These are phyloP conservation scores for Botia almorhae DNA, from an alignment of 2,797 vertebrate genomes.

Conservation along the genomic window DNA sequence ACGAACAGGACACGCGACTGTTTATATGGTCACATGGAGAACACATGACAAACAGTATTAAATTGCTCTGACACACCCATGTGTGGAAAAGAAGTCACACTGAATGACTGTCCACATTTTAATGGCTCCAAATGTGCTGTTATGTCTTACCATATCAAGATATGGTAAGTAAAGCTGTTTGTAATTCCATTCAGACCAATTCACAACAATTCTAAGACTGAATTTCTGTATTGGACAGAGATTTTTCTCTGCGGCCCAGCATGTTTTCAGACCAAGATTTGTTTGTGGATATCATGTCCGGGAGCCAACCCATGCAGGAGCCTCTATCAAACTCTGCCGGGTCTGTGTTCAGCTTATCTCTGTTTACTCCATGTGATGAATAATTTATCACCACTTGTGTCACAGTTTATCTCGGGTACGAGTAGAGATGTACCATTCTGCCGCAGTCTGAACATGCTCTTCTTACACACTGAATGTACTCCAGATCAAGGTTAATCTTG, in stretches of 20 bases:
- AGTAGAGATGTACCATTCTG: neutral
- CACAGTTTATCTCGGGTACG: constrained; percentile 47
- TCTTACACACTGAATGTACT: neutral
- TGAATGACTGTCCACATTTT: constrained; percentile 7
- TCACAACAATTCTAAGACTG: neutral
- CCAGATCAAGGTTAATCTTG: constrained; percentile 1
- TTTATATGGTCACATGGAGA: constrained; percentile 1
- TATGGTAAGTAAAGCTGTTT: constrained; percentile 3
- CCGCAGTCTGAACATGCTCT: neutral
- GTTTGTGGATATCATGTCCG: constrained; percentile 26
- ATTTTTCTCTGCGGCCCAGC: neutral
- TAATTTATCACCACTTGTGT: constrained; percentile 75
- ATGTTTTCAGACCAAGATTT: neutral
- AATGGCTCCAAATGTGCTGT: no score
- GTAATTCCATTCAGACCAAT: constrained; percentile 1
- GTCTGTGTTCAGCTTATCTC: constrained; percentile 74
- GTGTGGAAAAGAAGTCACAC: neutral
- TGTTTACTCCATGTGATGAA: constrained; percentile 72
- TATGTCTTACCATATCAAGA: neutral
- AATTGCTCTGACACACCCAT: constrained; percentile 20
- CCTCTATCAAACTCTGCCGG: constrained; percentile 72
- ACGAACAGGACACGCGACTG: neutral
- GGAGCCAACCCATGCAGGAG: constrained; percentile 11
- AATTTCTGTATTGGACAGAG: neutral
- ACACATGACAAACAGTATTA: constrained; percentile 6